Base-by-base conservation (phyloP, 2,113 vertebrate genomes). In the Carettochelys insculpta region DNA sequence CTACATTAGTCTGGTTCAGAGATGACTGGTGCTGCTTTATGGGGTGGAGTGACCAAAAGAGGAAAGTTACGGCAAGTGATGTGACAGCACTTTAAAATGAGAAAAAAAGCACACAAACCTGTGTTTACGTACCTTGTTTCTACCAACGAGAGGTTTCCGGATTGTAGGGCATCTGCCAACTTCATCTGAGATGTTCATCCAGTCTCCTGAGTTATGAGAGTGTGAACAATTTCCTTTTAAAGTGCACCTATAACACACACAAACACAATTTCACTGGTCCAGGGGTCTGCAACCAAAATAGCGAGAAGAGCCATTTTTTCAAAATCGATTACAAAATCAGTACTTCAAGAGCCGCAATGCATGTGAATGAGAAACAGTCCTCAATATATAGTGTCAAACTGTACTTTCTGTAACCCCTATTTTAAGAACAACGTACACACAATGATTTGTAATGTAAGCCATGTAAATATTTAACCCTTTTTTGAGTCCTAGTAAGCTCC, bases 161-260 rank as follows among this genome's bases (percentile, higher is more conserved):
- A 97, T 90, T 94, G 94, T 92, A 87, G 96, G 90, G 86, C 96
- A 96, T 93, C 95, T 97, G 91, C 94, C 95, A 83, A 61, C 87
- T 89, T 84, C 94, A 31, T 90, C 77, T 82, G 94, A 94, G 90
- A 97, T 95, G 47, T 86, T 96, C 93, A 92, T 90, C 97, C 96
- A 97, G 86, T 93, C 80, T n/a, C 54, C 77, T 77, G 47, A 76
- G 50, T 86, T 90, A 91, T 87, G 92, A 85, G 95, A 92, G 94
- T 22, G 31, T 65, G 82, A 50, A 90, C 97, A 97, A 85, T 97
- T 96, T 82, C 88, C 92, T 90, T 95, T 95, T 85, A 97, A 95
- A 58, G 96, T 97, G 87, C 97, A 98, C 93, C 97, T 98, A 95
- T 92, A 96, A 95, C 68, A 79, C 43, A 54, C 8, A 13, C 11